Evolutionary conservation across 92 coral and sea anemone genomes (phyloP).

Genomic region (Zoanthus sansibaricus): DNA sequence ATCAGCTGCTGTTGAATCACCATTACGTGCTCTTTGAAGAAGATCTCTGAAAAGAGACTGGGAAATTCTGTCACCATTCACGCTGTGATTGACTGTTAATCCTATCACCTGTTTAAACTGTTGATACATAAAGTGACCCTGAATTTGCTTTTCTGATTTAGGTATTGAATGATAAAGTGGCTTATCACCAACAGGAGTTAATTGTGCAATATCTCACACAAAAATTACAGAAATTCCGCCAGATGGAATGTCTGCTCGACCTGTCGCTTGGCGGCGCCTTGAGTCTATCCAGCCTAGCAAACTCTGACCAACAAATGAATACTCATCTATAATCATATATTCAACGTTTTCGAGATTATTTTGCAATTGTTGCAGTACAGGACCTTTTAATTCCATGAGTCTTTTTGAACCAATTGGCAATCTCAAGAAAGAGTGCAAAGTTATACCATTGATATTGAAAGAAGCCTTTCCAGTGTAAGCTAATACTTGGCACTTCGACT

Average conservation of each 20-base stretch:
- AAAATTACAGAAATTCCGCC: constrained; percentile 62
- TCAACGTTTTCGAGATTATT: constrained; percentile 57
- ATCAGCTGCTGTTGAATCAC: constrained; percentile 28
- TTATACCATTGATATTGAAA: constrained; percentile 66
- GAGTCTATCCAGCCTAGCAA: constrained; percentile 55
- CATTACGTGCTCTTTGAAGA: constrained; percentile 26
- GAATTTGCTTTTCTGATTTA: constrained; percentile 61
- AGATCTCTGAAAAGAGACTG: constrained; percentile 24
- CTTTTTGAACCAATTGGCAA: constrained; percentile 66
- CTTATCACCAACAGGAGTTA: constrained; percentile 77
- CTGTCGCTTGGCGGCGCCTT: constrained; percentile 57
- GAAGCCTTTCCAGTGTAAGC: constrained; percentile 72
- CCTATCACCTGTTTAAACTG: constrained; percentile 68
- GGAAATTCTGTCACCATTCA: constrained; percentile 34
- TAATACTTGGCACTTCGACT: constrained; percentile 34
- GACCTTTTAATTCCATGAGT: constrained; percentile 69
- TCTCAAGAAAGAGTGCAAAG: constrained; percentile 59
- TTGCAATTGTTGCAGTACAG: constrained; percentile 70
- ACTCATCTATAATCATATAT: constrained; percentile 55
- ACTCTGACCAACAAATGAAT: constrained; percentile 61
- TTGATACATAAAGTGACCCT: constrained; percentile 69
- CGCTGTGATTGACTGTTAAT: constrained; percentile 78
- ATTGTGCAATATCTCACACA: constrained; percentile 72
- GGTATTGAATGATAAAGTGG: constrained; percentile 63
- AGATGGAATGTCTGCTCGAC: not conserved